Conservation (phyloP, 2,797 vertebrate species). For the Acrocephalus scirpaceus region DNA sequence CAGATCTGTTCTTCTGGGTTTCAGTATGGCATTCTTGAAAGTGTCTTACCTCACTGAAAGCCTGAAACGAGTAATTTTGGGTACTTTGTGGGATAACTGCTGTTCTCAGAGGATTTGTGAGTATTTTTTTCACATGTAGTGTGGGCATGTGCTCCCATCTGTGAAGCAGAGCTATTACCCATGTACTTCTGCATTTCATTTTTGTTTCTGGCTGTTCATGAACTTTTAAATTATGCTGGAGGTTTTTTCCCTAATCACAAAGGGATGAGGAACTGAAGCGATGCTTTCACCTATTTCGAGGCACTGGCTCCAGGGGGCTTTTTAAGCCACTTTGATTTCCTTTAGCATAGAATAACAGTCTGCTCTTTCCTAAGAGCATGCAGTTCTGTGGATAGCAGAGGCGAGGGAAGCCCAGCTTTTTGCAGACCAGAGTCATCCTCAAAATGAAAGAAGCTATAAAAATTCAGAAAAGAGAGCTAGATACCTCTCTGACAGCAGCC, state of each 20-base stretch:
- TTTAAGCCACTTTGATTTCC: neutral
- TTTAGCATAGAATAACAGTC: neutral
- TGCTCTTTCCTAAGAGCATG: neutral
- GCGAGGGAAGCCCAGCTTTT: neutral
- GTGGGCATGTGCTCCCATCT: neutral
- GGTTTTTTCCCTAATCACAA: neutral
- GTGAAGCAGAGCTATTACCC: neutral
- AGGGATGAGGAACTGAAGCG: neutral
- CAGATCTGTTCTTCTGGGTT: neutral
- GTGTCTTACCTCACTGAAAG: neutral
- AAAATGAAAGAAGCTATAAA: neutral
- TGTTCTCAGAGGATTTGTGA: neutral
- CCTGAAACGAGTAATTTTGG: neutral
- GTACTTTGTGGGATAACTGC: conserved; percentile 15
- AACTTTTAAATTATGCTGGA: neutral
- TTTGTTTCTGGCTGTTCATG: neutral
- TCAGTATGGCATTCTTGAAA: neutral
- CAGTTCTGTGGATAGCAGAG: neutral
- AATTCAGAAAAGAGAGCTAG: neutral
- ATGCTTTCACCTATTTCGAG: neutral
- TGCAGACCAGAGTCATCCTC: neutral
- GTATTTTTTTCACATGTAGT: neutral
- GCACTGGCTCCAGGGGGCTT: neutral
- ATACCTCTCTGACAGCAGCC: neutral
- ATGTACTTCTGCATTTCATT: neutral